A percentile compares a stretch with the other conserved stretches of the same genome.
These are phyloP conservation scores for Porites lobata DNA, from an alignment of 92 coral and sea anemone species.

Conservation along the genomic window DNA sequence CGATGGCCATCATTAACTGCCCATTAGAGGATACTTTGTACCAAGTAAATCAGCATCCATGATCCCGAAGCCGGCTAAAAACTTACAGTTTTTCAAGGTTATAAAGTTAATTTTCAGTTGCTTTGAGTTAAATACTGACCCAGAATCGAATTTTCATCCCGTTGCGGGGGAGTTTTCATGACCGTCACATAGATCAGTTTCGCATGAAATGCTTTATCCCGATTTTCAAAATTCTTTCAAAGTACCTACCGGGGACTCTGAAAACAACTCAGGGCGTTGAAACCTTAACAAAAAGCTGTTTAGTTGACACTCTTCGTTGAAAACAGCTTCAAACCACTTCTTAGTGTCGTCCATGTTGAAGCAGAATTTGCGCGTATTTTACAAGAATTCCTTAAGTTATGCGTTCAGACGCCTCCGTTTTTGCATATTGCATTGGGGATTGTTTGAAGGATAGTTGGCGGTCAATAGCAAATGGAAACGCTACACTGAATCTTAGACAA, in stretches of 20 bases:
- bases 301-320: constrained; percentile 11
- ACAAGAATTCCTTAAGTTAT: too few relatives aligned
- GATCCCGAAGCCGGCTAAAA: too few relatives aligned
- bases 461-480: constrained; percentile 12
- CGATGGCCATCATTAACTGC: too few relatives aligned
- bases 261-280: constrained; percentile 28
- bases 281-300: constrained; percentile 17
- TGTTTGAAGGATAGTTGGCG: constrained; percentile 1
- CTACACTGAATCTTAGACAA: constrained; percentile 10
- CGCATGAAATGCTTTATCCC: too few relatives aligned
- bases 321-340: constrained; percentile 29
- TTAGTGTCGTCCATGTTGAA: constrained; percentile 11
- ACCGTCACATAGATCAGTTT: too few relatives aligned
- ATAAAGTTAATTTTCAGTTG: too few relatives aligned
- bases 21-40: too few relatives aligned
- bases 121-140: too few relatives aligned
- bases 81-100: too few relatives aligned
- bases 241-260: constrained; percentile 50
- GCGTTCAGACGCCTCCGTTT: background rate
- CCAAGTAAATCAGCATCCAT: too few relatives aligned
- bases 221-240: background rate
- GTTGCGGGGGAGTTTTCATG: too few relatives aligned
- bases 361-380: background rate
- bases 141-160: too few relatives aligned
- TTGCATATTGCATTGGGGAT: constrained; percentile 10